These are phyloP conservation scores for Gasteruption jaculator DNA, from an alignment of 2,888 invertebrate genomes.

Conservation along the genomic window DNA sequence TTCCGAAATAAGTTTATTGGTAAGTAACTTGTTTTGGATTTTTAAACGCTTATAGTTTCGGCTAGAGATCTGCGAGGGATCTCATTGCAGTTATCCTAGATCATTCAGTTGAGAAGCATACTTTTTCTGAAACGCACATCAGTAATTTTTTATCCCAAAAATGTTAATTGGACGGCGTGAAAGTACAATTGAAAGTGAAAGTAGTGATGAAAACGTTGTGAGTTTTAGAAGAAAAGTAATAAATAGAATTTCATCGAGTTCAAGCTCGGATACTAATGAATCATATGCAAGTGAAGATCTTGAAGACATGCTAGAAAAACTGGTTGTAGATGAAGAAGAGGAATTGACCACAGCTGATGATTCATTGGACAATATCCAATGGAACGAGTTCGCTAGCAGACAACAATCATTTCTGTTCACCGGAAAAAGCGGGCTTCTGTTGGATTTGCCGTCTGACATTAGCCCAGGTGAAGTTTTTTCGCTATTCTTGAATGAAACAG, in stretches of 20 bases:
- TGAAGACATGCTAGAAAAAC: slow-evolving; percentile 19
- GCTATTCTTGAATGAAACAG: slow-evolving; percentile 17
- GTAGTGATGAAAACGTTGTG: slow-evolving; percentile 15
- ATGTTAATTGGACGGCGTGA: slow-evolving; percentile 17
- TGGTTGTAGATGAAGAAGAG: slow-evolving; percentile 18
- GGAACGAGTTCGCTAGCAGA: slow-evolving; percentile 15
- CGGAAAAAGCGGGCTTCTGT: slow-evolving; percentile 19
- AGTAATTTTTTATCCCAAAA: slow-evolving; percentile 15
- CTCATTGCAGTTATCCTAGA: slow-evolving; percentile 13
- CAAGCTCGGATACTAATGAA: slow-evolving; percentile 18
- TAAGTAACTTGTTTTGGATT: too few relatives aligned
- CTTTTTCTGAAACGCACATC: slow-evolving; percentile 16
- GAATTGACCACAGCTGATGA: slow-evolving; percentile 14
- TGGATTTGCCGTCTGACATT: slow-evolving; percentile 19
- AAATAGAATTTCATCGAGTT: slow-evolving; percentile 23
- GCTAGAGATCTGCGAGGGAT: slow-evolving; percentile 10
- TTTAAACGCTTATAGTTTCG: slow-evolving; percentile 11
- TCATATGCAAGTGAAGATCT: slow-evolving; percentile 21
- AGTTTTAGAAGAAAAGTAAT: slow-evolving; percentile 18
- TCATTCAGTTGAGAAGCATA: slow-evolving; percentile 16
- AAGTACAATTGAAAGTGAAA: slow-evolving; percentile 15
- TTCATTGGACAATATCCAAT: slow-evolving; percentile 20
- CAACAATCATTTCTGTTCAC: slow-evolving; percentile 20
- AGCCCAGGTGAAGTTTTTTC: slow-evolving; percentile 17
- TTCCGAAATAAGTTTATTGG: too few relatives aligned